These are phyloP conservation scores for Lagria hirta DNA, from an alignment of 2,888 invertebrate species.

Conservation along the genomic window DNA sequence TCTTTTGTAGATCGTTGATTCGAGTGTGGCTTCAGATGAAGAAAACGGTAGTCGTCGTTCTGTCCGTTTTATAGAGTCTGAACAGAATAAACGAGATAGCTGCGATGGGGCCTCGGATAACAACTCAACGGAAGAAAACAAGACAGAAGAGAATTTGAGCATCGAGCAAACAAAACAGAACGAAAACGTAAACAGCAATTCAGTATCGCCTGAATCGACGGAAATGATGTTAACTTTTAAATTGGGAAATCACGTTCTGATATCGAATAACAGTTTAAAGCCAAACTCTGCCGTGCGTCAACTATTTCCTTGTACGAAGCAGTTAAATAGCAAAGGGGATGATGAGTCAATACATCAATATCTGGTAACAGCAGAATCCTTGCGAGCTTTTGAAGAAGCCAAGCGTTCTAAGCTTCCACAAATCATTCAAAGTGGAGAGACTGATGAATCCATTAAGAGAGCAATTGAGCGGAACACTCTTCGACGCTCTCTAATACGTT, in stretches of 20 bases:
- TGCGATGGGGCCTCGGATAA: constrained; percentile 53
- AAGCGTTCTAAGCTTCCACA: constrained; percentile 59
- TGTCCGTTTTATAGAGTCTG: constrained; percentile 65
- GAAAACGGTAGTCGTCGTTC: constrained; percentile 64
- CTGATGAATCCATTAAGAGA: constrained; percentile 69
- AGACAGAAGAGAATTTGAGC: constrained; percentile 24
- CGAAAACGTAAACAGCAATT: constrained; percentile 26
- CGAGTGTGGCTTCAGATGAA: constrained; percentile 55
- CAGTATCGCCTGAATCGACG: constrained; percentile 49
- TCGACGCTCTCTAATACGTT: constrained; percentile 73
- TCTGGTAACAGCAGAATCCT: constrained; percentile 70
- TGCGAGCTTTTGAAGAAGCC: constrained; percentile 68
- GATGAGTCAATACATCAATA: constrained; percentile 55
- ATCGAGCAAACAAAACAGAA: constrained; percentile 26
- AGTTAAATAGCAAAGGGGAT: constrained; percentile 49
- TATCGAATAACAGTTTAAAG: constrained; percentile 61
- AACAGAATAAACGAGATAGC: constrained; percentile 45
- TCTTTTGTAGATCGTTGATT: constrained; percentile 40
- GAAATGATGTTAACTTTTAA: constrained; percentile 62
- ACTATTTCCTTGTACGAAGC: constrained; percentile 74
- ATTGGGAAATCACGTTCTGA: constrained; percentile 58
- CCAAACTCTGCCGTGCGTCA: constrained; percentile 84
- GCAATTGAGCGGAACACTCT: constrained; percentile 84
- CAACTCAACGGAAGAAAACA: constrained; percentile 44
- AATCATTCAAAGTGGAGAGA: constrained; percentile 57